These are phyloP conservation scores for Micromussa lordhowensis DNA, from an alignment of 92 coral and sea anemone species.

Conservation along the genomic window DNA sequence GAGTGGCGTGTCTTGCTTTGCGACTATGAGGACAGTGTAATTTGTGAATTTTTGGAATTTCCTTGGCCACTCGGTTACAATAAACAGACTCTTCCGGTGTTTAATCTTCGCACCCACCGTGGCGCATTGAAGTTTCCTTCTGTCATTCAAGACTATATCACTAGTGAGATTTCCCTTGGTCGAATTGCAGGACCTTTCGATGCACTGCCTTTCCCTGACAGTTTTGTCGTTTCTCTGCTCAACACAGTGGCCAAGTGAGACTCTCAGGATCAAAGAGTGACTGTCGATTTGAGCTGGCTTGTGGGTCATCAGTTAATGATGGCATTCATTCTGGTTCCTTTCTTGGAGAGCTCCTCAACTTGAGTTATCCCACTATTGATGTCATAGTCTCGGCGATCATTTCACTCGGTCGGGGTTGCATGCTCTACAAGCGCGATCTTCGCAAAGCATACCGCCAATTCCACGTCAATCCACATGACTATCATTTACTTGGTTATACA, in stretches of 20 bases:
- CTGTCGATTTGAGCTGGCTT: too few relatives aligned
- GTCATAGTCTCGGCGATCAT: too few relatives aligned
- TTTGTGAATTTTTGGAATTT: neutral
- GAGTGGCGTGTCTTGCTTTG: constrained; percentile 8
- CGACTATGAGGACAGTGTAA: constrained; percentile 9
- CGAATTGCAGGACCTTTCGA: constrained; percentile 18
- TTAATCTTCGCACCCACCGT: neutral
- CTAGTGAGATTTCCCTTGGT: constrained; percentile 1
- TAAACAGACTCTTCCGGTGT: constrained; percentile 6
- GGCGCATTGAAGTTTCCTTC: neutral
- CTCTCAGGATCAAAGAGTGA: neutral
- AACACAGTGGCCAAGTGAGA: neutral
- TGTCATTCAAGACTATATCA: neutral
- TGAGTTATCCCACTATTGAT: too few relatives aligned
- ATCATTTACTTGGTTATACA: too few relatives aligned
- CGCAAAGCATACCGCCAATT: too few relatives aligned
- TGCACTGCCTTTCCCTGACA: constrained; percentile 5
- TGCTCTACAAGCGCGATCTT: too few relatives aligned
- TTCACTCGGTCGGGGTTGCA: too few relatives aligned
- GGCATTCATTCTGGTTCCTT: too few relatives aligned
- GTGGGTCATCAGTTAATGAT: too few relatives aligned
- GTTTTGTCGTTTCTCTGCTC: neutral
- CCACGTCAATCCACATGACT: too few relatives aligned
- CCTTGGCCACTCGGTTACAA: neutral
- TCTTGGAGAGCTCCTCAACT: too few relatives aligned